Evolutionary conservation across 2,888 invertebrate species (phyloP).

Genomic region (Tuberolachnus salignus): DNA sequence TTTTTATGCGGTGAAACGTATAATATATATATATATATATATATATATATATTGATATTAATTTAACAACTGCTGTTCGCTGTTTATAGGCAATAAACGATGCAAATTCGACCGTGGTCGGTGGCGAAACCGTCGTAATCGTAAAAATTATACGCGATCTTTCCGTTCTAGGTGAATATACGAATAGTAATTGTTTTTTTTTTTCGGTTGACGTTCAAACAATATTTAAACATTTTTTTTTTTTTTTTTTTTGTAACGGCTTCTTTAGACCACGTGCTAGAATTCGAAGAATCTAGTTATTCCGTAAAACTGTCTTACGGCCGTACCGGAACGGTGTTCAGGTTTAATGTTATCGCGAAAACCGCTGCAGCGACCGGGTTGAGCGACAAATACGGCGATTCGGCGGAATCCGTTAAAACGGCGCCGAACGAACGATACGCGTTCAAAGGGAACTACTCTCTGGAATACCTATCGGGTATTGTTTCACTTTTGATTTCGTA

Average conservation of each 20-base stretch:
- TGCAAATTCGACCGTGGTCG: not conserved
- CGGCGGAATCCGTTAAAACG: no score
- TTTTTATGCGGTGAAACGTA: no score
- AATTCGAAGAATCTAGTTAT: constrained; percentile 20
- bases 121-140: constrained; percentile 16
- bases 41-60: no score
- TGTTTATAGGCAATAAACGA: not conserved
- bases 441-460: constrained; percentile 11
- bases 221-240: no score
- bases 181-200: no score
- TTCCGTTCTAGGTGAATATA: not conserved
- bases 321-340: constrained; percentile 11
- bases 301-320: constrained; percentile 23
- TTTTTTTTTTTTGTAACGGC: not conserved
- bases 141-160: not conserved
- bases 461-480: constrained; percentile 38
- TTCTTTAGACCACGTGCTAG: constrained; percentile 10
- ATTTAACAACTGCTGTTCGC: not conserved
- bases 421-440: constrained; percentile 3
- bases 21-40: no score
- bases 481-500: not conserved
- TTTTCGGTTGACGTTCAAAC: no score
- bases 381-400: not conserved
- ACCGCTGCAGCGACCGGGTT: not conserved
- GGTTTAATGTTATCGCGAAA: constrained; percentile 7